Base-by-base conservation (phyloP, 2,113 vertebrate genomes). In the Artemisiospiza belli region DNA sequence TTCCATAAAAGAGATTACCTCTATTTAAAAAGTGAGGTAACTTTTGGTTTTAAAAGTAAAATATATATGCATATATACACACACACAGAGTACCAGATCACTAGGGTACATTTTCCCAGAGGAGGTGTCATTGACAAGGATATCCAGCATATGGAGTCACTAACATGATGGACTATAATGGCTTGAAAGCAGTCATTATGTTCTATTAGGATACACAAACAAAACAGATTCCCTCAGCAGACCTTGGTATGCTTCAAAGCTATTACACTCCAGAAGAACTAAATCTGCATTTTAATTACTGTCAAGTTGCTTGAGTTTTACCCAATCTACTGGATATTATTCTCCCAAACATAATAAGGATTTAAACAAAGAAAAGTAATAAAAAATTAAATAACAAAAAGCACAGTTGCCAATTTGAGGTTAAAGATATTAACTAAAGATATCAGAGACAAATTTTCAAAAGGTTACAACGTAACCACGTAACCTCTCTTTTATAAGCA, bases 261-360 rank as follows among this genome's bases (percentile, higher is more conserved):
- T 78, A 93, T 95, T 95, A 90, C 58, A 55, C 47, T 90, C 39
- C 28, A 83, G 49, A 97, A 94, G 49, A 88, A 73, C 47, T 64
- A 79, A 82, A 95, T 91, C 90, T 96, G 79, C 84, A 87, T 91
- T 94, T 95, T 95, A 96, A 97, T 96, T 96, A 88, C 58, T 73
- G 62, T 51, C 68, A 88, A 83, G 83, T 91, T 90, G 49, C 33
- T 85, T 73, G 12, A 83, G 16, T 91, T 91, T 95, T 90, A 88
- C 35, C n/a, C 37, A 61, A 25, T 68, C 44, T 90, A 59, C 39
- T 72, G 25, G 47, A 81, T 92, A 87, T 84, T 74, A 70, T 76
- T 44, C 14, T 67, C 43, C 52, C 55, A 75, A 96, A 90, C 20
- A 77, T 74, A 79, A 58, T 64, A 81, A 61, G 25, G 59, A 41